A percentile compares a stretch with the other conserved stretches of the same genome.
These are phyloP conservation scores for Nyctalus aviator DNA, from an alignment of 2,797 vertebrate species.

Conservation along the genomic window DNA sequence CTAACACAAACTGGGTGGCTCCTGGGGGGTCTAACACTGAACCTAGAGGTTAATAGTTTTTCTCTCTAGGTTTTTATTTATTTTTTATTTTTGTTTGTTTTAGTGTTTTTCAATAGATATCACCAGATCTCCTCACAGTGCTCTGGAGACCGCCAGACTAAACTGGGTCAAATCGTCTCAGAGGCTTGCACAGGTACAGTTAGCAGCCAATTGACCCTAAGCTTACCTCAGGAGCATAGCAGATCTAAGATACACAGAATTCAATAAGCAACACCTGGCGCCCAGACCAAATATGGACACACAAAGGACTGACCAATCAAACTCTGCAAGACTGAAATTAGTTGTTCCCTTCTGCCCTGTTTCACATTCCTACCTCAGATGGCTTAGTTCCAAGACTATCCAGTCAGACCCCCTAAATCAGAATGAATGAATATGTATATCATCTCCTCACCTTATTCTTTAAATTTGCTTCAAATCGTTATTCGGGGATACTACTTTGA, in stretches of 20 bases:
- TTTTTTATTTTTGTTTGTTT: too few relatives aligned
- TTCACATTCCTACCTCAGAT: background rate
- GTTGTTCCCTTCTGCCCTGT: background rate
- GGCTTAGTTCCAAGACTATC: background rate
- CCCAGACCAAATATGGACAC: background rate
- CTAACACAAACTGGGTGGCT: background rate
- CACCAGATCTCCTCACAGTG: background rate
- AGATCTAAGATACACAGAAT: background rate
- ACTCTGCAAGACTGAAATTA: background rate
- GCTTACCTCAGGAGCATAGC: background rate
- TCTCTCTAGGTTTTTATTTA: background rate
- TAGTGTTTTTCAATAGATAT: background rate
- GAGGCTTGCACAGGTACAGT: background rate
- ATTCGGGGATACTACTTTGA: background rate
- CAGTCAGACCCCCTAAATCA: background rate
- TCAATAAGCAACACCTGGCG: background rate
- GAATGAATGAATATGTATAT: background rate
- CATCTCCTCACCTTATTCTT: background rate
- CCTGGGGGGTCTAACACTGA: background rate
- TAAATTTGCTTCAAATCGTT: background rate
- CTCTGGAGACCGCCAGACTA: background rate
- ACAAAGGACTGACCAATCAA: background rate
- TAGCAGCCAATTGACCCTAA: background rate
- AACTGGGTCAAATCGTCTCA: background rate
- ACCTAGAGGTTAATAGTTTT: background rate